Evolutionary conservation across 2,888 invertebrate species (phyloP).

Genomic region (Apocheima hispidaria): DNA sequence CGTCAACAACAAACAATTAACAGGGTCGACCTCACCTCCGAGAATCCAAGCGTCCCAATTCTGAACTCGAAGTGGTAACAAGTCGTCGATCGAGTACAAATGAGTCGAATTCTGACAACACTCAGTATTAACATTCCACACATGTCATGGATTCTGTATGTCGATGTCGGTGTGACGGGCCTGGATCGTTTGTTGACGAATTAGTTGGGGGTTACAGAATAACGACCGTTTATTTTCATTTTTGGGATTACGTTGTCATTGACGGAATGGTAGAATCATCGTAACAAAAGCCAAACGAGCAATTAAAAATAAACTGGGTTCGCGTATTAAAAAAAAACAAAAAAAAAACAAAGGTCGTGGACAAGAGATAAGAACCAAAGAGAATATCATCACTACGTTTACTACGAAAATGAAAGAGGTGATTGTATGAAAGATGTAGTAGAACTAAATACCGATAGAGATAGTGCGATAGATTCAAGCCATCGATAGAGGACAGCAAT

Average conservation of each 20-base stretch:
- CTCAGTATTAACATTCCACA: constrained; percentile 63
- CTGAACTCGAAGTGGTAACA: constrained; percentile 33
- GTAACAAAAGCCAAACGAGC: too few species aligned
- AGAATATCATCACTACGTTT: too few species aligned
- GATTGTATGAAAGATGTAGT: too few species aligned
- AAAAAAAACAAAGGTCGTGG: too few species aligned
- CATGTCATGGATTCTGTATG: constrained; percentile 63
- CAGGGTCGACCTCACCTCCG: constrained; percentile 24
- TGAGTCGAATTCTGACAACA: constrained; percentile 57
- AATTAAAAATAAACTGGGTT: too few species aligned
- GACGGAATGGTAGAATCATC: too few species aligned
- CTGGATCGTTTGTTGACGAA: constrained; percentile 18
- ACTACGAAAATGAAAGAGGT: too few species aligned
- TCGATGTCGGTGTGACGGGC: constrained; percentile 51
- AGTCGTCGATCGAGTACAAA: constrained; percentile 51
- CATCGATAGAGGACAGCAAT: too few species aligned
- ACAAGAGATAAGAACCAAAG: too few species aligned
- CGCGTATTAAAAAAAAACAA: too few species aligned
- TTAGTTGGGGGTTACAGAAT: constrained; percentile 17
- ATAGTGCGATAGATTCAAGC: too few species aligned
- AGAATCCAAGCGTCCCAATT: constrained; percentile 49
- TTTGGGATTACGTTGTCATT: neutral
- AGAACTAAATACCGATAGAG: too few species aligned
- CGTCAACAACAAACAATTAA: constrained; percentile 13
- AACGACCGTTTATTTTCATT: neutral